Evolutionary conservation across 2,888 invertebrate genomes (phyloP), one percentile per base, ranked within the genome.

Genomic region (Ligdia adustata): DNA sequence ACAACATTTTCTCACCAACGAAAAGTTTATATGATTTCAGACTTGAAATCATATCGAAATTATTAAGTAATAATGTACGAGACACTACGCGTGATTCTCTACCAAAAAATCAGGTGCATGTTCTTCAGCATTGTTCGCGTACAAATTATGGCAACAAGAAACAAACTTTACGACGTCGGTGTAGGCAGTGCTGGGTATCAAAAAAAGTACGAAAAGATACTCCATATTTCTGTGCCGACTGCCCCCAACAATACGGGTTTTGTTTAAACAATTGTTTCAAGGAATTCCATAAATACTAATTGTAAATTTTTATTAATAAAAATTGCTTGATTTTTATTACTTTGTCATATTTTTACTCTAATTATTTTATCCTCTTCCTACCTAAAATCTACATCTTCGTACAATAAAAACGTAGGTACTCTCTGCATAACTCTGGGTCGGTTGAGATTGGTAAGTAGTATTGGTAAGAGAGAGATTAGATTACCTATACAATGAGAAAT

Each of bases 1-100:
- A 54, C 40, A 53, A 49, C 18, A 45, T 46, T 37, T 52, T 52
- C 37, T 32, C 43, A 9, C 29, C 44, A 1, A 41, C 38, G 44
- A 53, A 38, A 50, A 39, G 38, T 35, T 52, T 49, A 9, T 47
- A 45, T 20, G 44, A 43, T 35, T 48, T 35, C 9, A 41, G 43
- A n/a, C 41, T 43, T 29, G 31, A 43, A 35, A 33, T 52, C 29
- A 43, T 52, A 43, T 29, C 33, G 16, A 47, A 31, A 43, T 40
- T 31, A 14, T 31, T 14, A 31, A 31, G 15, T 31, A 9, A 14
- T 7, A 15, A 31, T 26, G 26, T 26, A 26, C n/a, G 9, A 26
- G 26, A 26, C 26, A n/a, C 26, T n/a, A 26, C 26, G 26, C 26
- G 9, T 7, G 9, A 9, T 2, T 26, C 26, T n/a, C n/a, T 26